Evolutionary conservation across 1,140 invertebrate species (phyloP), one percentile per base, ranked within the genome.

Genomic region (Panulirus ornatus): DNA sequence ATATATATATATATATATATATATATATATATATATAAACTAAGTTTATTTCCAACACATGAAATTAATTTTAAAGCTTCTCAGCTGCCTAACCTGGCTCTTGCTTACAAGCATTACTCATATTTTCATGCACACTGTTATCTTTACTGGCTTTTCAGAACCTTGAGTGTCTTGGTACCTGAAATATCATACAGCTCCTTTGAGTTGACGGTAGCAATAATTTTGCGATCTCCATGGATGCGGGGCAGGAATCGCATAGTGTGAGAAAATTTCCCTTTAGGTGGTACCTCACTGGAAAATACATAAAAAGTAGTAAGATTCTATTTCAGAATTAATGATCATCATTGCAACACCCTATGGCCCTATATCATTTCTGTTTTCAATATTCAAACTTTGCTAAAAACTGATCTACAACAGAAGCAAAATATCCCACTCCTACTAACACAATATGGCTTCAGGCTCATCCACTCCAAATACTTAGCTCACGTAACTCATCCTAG

Each of bases 171-270:
- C 82, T 92, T 93, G 14, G 91, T 92, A 14, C 93, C 93, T 30
- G 54, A 78, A 36, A 93, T 89, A 71, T 93, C 92, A 81, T 91
- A 93, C 30, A 94, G 91, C 84, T 93, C 92, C n/a, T 92, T 92
- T 11, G 93, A 92, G 47, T 93, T 93, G 92, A 94, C 93, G 27
- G 92, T 92, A 42, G 92, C 93, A 34, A 94, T 92, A 30, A 93
- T 89, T 47, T 93, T 93, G 5, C 92, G 88, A n/a, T 93, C 92
- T 14, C 93, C 93, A 73, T 92, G 84, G 70, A 92, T 91, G 27
- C 92, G 90, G 3, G 93, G 93, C 47, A 86, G 84, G 75, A 94
- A 92, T 11, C 82, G 90, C 38, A 93, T 92, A 42, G 84, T 91
- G 86, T 93, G 84, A 16, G 84, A 91, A n/a, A 93, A 91, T 86